Base-by-base conservation (phyloP, 1,140 invertebrate species). In the Drosophila bocki region DNA sequence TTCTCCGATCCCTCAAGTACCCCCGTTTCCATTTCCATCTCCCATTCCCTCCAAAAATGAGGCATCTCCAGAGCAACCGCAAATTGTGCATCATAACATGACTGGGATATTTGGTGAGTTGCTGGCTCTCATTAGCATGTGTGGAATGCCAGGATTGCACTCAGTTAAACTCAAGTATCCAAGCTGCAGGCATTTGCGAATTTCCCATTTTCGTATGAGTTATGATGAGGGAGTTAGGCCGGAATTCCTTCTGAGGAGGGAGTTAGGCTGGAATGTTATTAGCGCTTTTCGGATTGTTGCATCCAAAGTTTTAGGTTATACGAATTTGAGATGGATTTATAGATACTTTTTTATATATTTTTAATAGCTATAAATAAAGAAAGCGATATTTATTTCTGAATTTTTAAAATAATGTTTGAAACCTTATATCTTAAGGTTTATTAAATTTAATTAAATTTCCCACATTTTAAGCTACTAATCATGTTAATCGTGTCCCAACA, bases 61-160 rank as follows among this genome's bases (percentile, higher is more conserved):
- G 78, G 41, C 70, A 69, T 69, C 78, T 71, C 57, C 69, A 78
- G 42, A 57, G 45, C 59, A 48, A 59, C 47, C 53, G 44, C 59
- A 75, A 80, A 59, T 80, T 53, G 44, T 58, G 42, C 61, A 62
- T 48, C 44, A 68, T 61, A 80, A 63, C 53, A 58, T 41, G 47
- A 17, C 33, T 33, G 61, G 45, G 41, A 75, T 76, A 76, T 50
- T 64, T 53, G 56, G 71, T 37, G 65, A 71, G 67, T 72, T 33
- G 54, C 63, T 17, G 69, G 33, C 67, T 72, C 69, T 72, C 54
- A 72, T 72, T 72, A 60, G 69, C 69, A 72, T 72, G 37, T 72
- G 37, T 37, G 67, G 68, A 51, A 72, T 72, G 42, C 29, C 51
- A 13, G 65, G 67, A 72, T 72, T 58, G 69, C 69, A 71, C 53